phyloP scores from a whole-genome alignment of 2,113 vertebrate genomes.

The Leptosomus discolor region DNA sequence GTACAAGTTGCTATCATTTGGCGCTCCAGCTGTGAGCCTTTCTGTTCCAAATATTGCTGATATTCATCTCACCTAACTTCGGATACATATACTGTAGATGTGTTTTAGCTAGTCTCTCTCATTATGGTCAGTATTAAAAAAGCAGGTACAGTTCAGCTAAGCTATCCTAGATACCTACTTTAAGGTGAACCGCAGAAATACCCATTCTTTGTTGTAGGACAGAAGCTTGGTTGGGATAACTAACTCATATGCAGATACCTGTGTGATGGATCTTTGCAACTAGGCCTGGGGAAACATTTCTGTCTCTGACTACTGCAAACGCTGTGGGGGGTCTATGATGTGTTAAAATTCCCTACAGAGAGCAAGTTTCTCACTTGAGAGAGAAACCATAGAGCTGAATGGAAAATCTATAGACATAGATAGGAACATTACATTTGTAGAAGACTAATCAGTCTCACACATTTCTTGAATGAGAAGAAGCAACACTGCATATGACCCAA shows the following conservation, averaged over 20 bases:
- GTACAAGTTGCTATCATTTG: background rate
- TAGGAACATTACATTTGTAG: background rate
- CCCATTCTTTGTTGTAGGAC: background rate
- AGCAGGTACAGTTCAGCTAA: background rate
- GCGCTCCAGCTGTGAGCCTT: background rate
- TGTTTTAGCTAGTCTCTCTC: background rate
- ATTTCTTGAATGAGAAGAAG: background rate
- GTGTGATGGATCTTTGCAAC: background rate
- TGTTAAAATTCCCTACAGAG: background rate
- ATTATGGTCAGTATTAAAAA: background rate
- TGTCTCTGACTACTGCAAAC: background rate
- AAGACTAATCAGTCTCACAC: background rate
- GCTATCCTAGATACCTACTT: background rate
- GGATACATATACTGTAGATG: accelerated
- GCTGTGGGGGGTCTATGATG: accelerated
- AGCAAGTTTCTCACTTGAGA: background rate
- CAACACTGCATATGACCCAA: background rate
- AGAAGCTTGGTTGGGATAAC: background rate
- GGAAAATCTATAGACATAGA: background rate
- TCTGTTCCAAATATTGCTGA: background rate
- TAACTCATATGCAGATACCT: background rate
- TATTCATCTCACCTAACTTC: background rate
- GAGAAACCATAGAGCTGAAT: background rate
- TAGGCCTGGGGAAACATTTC: background rate
- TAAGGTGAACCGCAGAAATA: background rate